Percentiles rank a stretch among this genome's conserved stretches.
Conservation (phyloP, 2,113 vertebrate genomes). For the Takifugu bimaculatus region DNA sequence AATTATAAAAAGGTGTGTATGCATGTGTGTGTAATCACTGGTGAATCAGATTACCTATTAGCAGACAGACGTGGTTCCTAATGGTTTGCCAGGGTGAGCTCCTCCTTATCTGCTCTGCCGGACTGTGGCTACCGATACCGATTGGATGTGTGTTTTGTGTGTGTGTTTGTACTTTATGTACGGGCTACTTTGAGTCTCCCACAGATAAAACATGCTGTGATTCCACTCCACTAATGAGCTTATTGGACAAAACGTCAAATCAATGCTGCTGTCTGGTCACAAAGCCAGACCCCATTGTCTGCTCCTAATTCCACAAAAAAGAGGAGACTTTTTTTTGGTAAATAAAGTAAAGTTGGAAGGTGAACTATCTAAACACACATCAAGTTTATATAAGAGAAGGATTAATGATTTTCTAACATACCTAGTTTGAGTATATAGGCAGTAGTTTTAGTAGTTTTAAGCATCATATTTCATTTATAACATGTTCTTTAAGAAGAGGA, state of each 20-base stretch:
- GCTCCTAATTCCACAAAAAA: neutral
- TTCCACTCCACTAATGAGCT: conserved; percentile 36
- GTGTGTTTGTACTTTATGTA: conserved; percentile 17
- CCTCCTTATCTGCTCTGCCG: conserved; percentile 54
- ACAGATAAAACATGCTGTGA: conserved; percentile 39
- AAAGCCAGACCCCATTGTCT: conserved; percentile 11
- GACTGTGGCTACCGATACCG: conserved; percentile 16
- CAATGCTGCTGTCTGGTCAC: conserved; percentile 29
- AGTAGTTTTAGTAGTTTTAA: no score
- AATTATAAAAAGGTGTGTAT: neutral
- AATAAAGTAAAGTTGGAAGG: neutral
- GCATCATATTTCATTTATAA: neutral
- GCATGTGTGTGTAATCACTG: neutral
- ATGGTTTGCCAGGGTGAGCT: conserved; percentile 45
- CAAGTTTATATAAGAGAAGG: neutral
- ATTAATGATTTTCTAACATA: no score
- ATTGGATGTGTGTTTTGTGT: conserved; percentile 12
- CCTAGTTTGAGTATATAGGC: no score
- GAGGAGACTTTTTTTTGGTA: no score
- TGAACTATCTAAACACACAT: no score
- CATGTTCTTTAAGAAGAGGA: neutral
- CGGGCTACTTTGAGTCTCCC: conserved; percentile 19
- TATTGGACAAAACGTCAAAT: conserved; percentile 41
- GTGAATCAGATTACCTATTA: conserved; percentile 11
- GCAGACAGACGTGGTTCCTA: conserved; percentile 22